Evolutionary conservation across 2,113 vertebrate species (phyloP).

Genomic region (Empidonax traillii): DNA sequence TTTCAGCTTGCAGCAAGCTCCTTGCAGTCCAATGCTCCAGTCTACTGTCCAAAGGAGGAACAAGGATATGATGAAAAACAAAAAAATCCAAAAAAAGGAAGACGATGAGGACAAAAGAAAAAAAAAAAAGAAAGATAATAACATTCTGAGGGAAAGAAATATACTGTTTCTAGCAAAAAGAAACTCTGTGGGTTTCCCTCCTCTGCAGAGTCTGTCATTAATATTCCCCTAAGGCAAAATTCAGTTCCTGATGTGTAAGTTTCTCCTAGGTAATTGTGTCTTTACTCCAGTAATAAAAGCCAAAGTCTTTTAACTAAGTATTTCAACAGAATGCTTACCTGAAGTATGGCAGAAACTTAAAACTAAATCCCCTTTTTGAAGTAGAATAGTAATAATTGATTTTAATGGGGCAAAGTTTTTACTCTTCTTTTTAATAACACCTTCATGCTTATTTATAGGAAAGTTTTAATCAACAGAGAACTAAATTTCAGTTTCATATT

Average conservation of each 20-base stretch:
- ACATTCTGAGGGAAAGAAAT: background rate
- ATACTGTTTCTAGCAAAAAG: background rate
- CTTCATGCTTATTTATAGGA: background rate
- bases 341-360: background rate
- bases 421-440: background rate
- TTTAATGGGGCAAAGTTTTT: background rate
- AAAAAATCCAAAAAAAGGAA: background rate
- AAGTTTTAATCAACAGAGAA: background rate
- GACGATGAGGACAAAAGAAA: background rate
- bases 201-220: background rate
- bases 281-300: background rate
- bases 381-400: background rate
- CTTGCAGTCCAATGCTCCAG: background rate
- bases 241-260: background rate
- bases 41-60: background rate
- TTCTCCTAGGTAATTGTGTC: background rate
- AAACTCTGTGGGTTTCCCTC: background rate
- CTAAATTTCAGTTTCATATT: background rate
- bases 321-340: background rate
- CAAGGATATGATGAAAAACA: background rate
- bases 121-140: no score
- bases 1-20: constrained; percentile 27
- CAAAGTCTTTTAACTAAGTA: background rate
- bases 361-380: background rate
- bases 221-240: background rate